A percentile compares a stretch with the other conserved stretches of the same genome.
Conservation (phyloP, 35 echinoderm and acorn worm genomes). For the Lytechinus pictus region DNA sequence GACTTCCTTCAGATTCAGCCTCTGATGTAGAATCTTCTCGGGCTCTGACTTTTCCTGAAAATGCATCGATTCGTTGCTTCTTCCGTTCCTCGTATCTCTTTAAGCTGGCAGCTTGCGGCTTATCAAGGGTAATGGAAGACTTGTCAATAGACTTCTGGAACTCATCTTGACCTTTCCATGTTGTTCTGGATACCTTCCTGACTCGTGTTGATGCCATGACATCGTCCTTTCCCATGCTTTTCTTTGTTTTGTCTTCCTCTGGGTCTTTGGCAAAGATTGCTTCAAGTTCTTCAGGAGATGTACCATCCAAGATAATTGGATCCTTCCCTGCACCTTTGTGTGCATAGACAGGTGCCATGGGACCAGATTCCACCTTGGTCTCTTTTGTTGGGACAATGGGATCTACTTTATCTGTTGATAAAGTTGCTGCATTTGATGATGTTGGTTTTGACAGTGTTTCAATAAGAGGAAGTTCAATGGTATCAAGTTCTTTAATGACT, state of each 20-base stretch:
- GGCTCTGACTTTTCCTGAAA: not conserved
- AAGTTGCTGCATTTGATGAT: not conserved
- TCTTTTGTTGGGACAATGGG: not conserved
- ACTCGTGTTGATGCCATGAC: slow-evolving; percentile 32
- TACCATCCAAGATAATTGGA: not conserved
- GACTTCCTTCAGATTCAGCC: slow-evolving; percentile 32
- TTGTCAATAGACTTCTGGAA: slow-evolving; percentile 36
- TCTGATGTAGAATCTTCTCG: slow-evolving; percentile 33
- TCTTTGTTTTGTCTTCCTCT: slow-evolving; percentile 20
- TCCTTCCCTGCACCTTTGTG: not conserved
- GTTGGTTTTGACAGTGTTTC: slow-evolving; percentile 19
- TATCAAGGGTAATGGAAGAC: not conserved
- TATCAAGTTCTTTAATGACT: slow-evolving; percentile 11
- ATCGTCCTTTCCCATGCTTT: slow-evolving; percentile 36
- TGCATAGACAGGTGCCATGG: slow-evolving; percentile 30
- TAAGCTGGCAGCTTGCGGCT: slow-evolving; percentile 33
- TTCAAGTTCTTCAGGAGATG: slow-evolving; percentile 27
- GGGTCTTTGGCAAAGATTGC: slow-evolving; percentile 22
- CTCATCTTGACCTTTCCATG: slow-evolving; percentile 41
- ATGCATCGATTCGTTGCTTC: not conserved
- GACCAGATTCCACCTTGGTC: not conserved
- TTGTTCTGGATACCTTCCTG: slow-evolving; percentile 23
- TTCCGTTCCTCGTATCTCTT: slow-evolving; percentile 27
- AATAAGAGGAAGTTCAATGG: slow-evolving; percentile 29
- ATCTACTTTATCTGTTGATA: too few relatives aligned